These are phyloP conservation scores for Hypomecis atomaria DNA, from an alignment of 2,888 invertebrate genomes.

Conservation along the genomic window DNA sequence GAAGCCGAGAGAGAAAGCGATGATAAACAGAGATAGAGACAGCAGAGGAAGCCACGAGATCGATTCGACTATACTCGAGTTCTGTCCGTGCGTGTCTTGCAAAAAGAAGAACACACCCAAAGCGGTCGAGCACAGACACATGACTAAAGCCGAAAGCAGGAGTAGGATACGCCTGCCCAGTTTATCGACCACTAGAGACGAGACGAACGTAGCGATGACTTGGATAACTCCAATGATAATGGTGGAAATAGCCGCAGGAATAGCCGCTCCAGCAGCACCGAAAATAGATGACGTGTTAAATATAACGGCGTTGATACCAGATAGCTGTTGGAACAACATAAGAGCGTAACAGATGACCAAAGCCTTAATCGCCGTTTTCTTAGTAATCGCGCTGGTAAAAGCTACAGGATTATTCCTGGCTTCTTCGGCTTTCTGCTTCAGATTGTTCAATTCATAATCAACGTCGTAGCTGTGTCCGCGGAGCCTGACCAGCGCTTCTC, in stretches of 20 bases:
- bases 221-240: conserved; percentile 94
- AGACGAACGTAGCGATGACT: conserved; percentile 89
- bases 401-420: conserved; percentile 82
- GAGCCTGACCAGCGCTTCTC: conserved; percentile 87
- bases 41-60: conserved; percentile 91
- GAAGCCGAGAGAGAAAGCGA: conserved; percentile 92
- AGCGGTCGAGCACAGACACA: conserved; percentile 88
- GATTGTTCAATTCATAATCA: conserved; percentile 85
- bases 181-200: conserved; percentile 91
- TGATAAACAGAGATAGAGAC: conserved; percentile 90
- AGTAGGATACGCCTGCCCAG: conserved; percentile 92
- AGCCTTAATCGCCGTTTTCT: conserved; percentile 87
- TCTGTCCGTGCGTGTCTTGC: conserved; percentile 60
- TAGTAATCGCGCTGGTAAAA: conserved; percentile 82
- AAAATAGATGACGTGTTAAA: conserved; percentile 92
- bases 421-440: conserved; percentile 84
- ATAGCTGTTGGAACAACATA: conserved; percentile 96
- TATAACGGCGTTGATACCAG: conserved; percentile 93
- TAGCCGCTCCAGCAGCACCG: conserved; percentile 83
- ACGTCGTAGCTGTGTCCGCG: conserved; percentile 90
- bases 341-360: conserved; percentile 89
- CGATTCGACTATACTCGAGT: conserved; percentile 69
- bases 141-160: conserved; percentile 87
- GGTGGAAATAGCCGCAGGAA: conserved; percentile 86
- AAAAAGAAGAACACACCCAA: conserved; percentile 89